Base-by-base conservation (phyloP, 92 coral and sea anemone genomes). In the Palythoa grandiflora region DNA sequence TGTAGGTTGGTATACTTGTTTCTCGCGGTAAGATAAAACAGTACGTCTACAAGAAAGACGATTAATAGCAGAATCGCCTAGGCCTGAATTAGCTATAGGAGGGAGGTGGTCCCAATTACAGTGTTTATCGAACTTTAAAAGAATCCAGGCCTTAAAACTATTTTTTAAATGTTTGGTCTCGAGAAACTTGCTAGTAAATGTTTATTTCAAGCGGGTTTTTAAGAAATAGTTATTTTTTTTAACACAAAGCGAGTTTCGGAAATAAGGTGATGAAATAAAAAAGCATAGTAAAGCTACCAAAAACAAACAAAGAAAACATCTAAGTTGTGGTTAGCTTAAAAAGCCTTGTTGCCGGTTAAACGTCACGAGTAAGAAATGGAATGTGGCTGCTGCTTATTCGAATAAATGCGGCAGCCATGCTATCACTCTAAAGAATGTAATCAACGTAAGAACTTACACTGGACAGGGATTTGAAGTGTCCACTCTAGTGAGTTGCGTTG, bases 281-380 rank as follows among this genome's bases (percentile, higher is more conserved):
- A 60, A 60, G 66, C 66, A 60, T 13, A 60, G 19, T 60, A 60
- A 13, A 60, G 2, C 66, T 2, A 60, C 66, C 19, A 5, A 60
- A 60, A 60, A 60, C 66, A 60, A 60, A 60, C 66, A 60, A 59
- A 59, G 19, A 60, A 60, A 60, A 60, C 13, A 60, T 60, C 66
- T 60, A 60, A 60, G n/a, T 60, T 1, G 66, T 60, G 66, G 28
- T 60, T 60, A 60, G 19, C n/a, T 60, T 60, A 60, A 60, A 60
- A 60, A 13, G 66, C 19, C 66, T 60, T 60, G 66, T 54, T 54
- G 60, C 60, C 60, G 60, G 66, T 60, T 60, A 15, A 60, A 20
- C 66, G 15, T 60, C 19, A 60, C 66, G 66, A 60, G 66, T 60
- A 20, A 54, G 15, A 14, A 60, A 60, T 19, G 66, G 66, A 60